These are phyloP conservation scores for Elymnias hypermnestra DNA, from an alignment of 1,140 invertebrate genomes.

Conservation along the genomic window DNA sequence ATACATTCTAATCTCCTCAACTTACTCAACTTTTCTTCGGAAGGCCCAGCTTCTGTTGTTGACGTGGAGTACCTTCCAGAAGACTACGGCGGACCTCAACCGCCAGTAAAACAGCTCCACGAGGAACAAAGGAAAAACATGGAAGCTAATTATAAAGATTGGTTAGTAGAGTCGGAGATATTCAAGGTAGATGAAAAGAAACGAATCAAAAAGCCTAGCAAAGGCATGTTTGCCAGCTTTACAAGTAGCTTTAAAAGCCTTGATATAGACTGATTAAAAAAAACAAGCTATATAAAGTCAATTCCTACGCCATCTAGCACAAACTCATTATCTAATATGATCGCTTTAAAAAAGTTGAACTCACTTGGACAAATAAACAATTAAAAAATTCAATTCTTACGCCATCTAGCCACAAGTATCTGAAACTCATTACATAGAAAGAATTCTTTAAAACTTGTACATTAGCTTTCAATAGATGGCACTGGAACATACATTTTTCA, in stretches of 20 bases:
- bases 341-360: too few relatives aligned
- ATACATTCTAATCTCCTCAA: slow-evolving; percentile 77
- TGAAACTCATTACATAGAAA: too few relatives aligned
- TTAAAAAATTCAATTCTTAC: too few relatives aligned
- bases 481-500: too few relatives aligned
- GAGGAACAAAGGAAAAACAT: slow-evolving; percentile 68
- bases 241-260: slow-evolving; percentile 65
- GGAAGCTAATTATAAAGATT: slow-evolving; percentile 69
- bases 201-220: slow-evolving; percentile 69
- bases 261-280: slow-evolving; percentile 68
- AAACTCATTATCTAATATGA: too few relatives aligned
- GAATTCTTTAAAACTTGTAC: too few relatives aligned
- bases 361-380: too few relatives aligned
- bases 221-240: slow-evolving; percentile 66
- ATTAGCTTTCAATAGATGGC: too few relatives aligned
- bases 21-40: slow-evolving; percentile 74
- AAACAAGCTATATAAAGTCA: too few relatives aligned
- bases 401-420: too few relatives aligned
- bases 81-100: slow-evolving; percentile 69
- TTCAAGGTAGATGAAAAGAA: slow-evolving; percentile 73
- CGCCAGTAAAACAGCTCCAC: slow-evolving; percentile 63
- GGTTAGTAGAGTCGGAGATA: slow-evolving; percentile 68
- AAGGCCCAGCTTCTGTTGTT: slow-evolving; percentile 64
- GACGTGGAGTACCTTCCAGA: slow-evolving; percentile 65
- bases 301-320: too few relatives aligned